Evolutionary conservation across 2,888 invertebrate species (phyloP).

Genomic region (Cataglyphis rosenhaueri): DNA sequence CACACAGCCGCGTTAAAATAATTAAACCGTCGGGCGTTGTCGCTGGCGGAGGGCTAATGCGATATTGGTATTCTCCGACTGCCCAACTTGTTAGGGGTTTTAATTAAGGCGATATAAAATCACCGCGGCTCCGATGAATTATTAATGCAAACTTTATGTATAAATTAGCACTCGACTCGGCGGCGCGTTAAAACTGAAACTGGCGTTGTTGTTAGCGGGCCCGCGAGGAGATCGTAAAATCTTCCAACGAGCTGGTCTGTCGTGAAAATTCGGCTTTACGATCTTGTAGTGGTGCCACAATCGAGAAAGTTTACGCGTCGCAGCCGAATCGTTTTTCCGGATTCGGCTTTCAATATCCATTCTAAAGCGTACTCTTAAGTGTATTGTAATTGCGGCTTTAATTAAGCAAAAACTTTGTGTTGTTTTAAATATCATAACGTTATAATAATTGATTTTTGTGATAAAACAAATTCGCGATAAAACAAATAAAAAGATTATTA

Average conservation of each 20-base stretch:
- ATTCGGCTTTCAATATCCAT: conserved; percentile 17
- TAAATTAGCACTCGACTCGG: conserved; percentile 81
- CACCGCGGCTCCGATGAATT: conserved; percentile 82
- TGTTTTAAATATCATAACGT: background rate
- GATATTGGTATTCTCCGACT: conserved; percentile 84
- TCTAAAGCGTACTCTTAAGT: conserved; percentile 20
- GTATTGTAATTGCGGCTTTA: background rate
- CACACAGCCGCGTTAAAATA: conserved; percentile 73
- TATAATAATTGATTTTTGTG: background rate
- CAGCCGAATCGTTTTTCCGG: conserved; percentile 62
- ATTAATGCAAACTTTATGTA: conserved; percentile 84
- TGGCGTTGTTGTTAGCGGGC: conserved; percentile 78
- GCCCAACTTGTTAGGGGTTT: conserved; percentile 84
- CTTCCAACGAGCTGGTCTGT: conserved; percentile 57
- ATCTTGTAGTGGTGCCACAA: conserved; percentile 61
- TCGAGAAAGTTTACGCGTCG: conserved; percentile 67
- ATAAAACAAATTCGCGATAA: background rate
- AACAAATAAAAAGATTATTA: background rate
- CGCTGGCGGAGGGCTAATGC: conserved; percentile 72
- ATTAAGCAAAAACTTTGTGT: background rate
- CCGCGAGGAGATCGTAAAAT: conserved; percentile 73
- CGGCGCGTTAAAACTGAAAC: conserved; percentile 81
- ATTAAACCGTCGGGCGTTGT: conserved; percentile 68
- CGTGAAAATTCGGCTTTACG: conserved; percentile 75
- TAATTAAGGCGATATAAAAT: conserved; percentile 85